Conservation (phyloP, 2,113 vertebrate genomes). For the Barnardius zonarius region DNA sequence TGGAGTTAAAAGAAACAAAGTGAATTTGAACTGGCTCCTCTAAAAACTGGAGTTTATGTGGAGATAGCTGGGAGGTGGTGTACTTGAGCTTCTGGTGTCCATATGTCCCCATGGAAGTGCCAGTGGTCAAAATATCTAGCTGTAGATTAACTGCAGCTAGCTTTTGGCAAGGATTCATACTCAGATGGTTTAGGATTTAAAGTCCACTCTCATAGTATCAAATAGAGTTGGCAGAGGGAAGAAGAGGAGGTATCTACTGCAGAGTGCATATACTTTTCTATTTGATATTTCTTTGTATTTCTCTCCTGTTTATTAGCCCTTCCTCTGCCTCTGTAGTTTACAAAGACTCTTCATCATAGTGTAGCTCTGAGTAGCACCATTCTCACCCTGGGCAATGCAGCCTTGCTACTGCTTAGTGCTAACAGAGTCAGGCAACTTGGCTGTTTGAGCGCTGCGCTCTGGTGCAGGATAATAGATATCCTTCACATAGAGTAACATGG, state of each 20-base stretch:
- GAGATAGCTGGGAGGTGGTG: neutral
- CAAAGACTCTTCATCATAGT: neutral
- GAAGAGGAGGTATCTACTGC: neutral
- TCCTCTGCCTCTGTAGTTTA: neutral
- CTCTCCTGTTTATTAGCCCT: neutral
- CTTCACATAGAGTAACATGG: neutral
- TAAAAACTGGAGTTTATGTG: neutral
- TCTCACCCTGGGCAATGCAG: neutral
- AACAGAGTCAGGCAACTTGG: neutral
- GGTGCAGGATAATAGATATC: neutral
- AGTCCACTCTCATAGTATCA: neutral
- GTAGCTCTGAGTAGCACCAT: neutral
- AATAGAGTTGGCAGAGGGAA: neutral
- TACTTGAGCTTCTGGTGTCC: neutral
- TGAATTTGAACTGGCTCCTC: neutral
- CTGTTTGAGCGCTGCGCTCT: neutral
- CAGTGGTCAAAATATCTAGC: neutral
- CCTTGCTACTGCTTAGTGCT: neutral
- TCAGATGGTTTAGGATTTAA: neutral
- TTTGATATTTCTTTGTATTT: neutral
- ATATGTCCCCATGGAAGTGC: neutral
- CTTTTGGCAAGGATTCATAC: slow-evolving; percentile 17
- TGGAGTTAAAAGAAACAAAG: neutral
- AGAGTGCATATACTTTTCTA: neutral
- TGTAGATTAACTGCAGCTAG: neutral